These are phyloP conservation scores for Phrynosoma platyrhinos DNA, from an alignment of 2,113 vertebrate species.

Conservation along the genomic window DNA sequence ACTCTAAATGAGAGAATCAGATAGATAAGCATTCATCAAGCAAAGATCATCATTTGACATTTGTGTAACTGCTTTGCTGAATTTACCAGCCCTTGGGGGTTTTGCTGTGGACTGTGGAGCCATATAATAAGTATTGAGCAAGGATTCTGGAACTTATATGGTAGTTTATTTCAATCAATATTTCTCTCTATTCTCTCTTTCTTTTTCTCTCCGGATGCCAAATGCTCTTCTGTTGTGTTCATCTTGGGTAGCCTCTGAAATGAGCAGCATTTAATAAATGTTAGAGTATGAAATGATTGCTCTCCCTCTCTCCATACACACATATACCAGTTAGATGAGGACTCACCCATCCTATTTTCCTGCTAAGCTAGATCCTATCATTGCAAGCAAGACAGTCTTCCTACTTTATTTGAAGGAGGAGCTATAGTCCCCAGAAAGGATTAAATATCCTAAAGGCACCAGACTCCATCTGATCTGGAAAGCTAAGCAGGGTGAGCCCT, in stretches of 20 bases:
- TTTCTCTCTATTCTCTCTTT: conserved; percentile 39
- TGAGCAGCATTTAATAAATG: conserved; percentile 62
- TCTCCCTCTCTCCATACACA: conserved; percentile 54
- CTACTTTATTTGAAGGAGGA: not conserved
- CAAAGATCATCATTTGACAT: conserved; percentile 62
- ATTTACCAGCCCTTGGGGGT: conserved; percentile 47
- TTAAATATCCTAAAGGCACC: too few species aligned
- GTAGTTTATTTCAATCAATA: conserved; percentile 71
- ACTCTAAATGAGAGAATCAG: conserved; percentile 60
- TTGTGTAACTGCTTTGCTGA: conserved; percentile 59
- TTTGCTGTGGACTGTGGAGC: conserved; percentile 52
- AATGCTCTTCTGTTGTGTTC: conserved; percentile 25
- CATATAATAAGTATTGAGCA: conserved; percentile 50
- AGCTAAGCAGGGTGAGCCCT: too few species aligned
- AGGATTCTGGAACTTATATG: conserved; percentile 55
- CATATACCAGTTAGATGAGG: conserved; percentile 8
- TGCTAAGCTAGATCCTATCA: conserved; percentile 48
- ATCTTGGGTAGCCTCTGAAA: conserved; percentile 56
- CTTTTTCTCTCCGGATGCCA: conserved; percentile 43
- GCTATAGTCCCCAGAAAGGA: too few species aligned
- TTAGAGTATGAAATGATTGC: conserved; percentile 62
- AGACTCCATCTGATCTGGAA: too few species aligned
- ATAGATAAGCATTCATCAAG: conserved; percentile 65
- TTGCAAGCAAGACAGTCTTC: not conserved
- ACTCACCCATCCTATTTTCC: conserved; percentile 50